A percentile compares a stretch with the other conserved stretches of the same genome.
phyloP scores from a whole-genome alignment of 2,797 vertebrate species.

The Ataeniobius toweri region DNA sequence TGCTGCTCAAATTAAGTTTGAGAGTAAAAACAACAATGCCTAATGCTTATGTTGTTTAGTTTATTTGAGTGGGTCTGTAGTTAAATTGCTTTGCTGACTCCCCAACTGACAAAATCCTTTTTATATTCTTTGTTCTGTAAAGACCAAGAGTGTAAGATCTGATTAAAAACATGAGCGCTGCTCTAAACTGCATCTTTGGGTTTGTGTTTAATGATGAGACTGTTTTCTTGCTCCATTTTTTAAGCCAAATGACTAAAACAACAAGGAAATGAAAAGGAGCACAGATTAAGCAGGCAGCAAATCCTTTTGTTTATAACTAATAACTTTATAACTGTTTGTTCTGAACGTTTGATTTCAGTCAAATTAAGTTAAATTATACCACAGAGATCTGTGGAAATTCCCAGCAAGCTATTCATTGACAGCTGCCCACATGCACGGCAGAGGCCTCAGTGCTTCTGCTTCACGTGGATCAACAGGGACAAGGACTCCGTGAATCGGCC shows the following conservation, averaged over 20 bases:
- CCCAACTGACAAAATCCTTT: background rate
- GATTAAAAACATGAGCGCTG: background rate
- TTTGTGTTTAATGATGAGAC: background rate
- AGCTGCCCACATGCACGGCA: slow-evolving; percentile 62
- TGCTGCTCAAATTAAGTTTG: background rate
- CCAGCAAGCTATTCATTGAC: slow-evolving; percentile 72
- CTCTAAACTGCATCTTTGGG: background rate
- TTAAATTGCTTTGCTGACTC: background rate
- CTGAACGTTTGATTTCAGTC: slow-evolving; percentile 10
- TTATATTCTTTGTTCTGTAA: background rate
- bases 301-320: background rate
- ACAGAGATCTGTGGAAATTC: slow-evolving; percentile 55
- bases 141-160: background rate
- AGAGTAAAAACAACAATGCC: background rate
- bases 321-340: background rate
- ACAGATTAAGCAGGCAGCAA: too few species aligned
- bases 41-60: too few species aligned
- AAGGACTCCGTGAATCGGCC: slow-evolving; percentile 27
- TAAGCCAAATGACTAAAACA: background rate
- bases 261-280: background rate
- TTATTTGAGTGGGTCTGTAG: background rate
- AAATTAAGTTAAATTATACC: slow-evolving; percentile 33
- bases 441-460: slow-evolving; percentile 26
- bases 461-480: slow-evolving; percentile 21
- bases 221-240: background rate